A percentile compares a stretch with the other conserved stretches of the same genome.
phyloP scores from a whole-genome alignment of 1,140 invertebrate species.

The Drosophila funebris region DNA sequence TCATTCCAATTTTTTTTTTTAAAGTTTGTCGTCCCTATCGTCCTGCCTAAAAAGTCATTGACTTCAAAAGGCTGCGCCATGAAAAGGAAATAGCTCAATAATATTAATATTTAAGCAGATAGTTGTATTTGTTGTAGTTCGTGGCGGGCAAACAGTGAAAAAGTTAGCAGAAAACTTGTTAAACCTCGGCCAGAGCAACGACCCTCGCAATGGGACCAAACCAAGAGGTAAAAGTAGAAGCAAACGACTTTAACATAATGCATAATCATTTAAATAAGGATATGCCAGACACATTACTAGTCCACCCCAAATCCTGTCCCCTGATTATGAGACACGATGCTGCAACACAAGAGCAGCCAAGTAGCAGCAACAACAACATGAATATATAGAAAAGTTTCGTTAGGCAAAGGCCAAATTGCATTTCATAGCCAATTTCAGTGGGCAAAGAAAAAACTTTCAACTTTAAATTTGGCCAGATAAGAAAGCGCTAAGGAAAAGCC shows the following conservation, averaged over 20 bases:
- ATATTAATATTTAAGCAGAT: constrained; percentile 66
- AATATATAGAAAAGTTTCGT: constrained; percentile 33
- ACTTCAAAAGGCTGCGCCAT: constrained; percentile 23
- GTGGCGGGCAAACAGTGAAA: constrained; percentile 13
- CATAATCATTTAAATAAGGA: constrained; percentile 78
- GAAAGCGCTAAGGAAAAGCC: constrained; percentile 22
- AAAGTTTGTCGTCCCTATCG: neutral
- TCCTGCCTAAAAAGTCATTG: constrained; percentile 35
- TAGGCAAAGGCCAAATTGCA: constrained; percentile 55
- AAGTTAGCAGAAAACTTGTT: constrained; percentile 49
- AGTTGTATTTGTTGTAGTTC: constrained; percentile 14
- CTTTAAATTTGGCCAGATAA: constrained; percentile 62
- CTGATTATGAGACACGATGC: constrained; percentile 46
- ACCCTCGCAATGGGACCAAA: constrained; percentile 33
- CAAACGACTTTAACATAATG: constrained; percentile 62
- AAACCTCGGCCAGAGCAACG: constrained; percentile 26
- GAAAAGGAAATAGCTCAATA: constrained; percentile 55
- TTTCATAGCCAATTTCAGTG: constrained; percentile 68
- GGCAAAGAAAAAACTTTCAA: constrained; percentile 33
- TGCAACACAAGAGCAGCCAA: constrained; percentile 27
- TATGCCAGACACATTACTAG: constrained; percentile 27
- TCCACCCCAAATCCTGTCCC: constrained; percentile 5
- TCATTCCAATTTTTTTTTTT: neutral
- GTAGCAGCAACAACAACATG: neutral
- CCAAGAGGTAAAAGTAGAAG: neutral